Percentiles rank a stretch among this genome's conserved stretches.
Evolutionary conservation across 2,888 invertebrate species (phyloP).

Genomic region (Xiphydria camelus): DNA sequence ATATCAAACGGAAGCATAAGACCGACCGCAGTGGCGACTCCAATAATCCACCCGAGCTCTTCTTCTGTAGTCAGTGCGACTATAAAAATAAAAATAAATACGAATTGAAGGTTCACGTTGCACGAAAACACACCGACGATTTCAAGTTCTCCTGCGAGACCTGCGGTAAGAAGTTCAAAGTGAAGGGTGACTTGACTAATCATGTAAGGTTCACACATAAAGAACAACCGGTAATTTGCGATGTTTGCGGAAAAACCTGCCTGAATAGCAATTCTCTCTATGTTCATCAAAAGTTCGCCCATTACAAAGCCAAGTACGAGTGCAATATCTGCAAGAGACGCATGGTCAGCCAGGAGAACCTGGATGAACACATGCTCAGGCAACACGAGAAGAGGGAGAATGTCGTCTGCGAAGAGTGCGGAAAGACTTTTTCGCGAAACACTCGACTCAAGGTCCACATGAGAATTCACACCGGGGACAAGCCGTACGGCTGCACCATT

Average conservation of each 20-base stretch:
- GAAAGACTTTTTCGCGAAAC: constrained; percentile 50
- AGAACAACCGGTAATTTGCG: constrained; percentile 24
- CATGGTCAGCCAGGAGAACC: constrained; percentile 58
- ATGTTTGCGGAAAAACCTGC: constrained; percentile 52
- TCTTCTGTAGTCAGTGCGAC: constrained; percentile 39
- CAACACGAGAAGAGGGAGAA: constrained; percentile 52
- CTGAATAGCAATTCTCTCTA: constrained; percentile 50
- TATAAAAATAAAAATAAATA: constrained; percentile 45
- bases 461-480: constrained; percentile 53
- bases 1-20: constrained; percentile 48
- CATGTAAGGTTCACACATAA: constrained; percentile 15
- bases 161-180: constrained; percentile 13
- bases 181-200: constrained; percentile 10
- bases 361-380: constrained; percentile 53
- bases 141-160: constrained; percentile 15
- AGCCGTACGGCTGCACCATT: constrained; percentile 47
- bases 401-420: constrained; percentile 55
- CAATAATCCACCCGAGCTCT: constrained; percentile 24
- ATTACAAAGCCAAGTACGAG: constrained; percentile 53
- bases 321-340: constrained; percentile 51
- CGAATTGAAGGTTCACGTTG: constrained; percentile 44
- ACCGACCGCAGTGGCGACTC: constrained; percentile 11
- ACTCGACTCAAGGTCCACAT: constrained; percentile 51
- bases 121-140: constrained; percentile 16
- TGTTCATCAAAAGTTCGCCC: constrained; percentile 52